Conservation (phyloP, 1,140 invertebrate genomes). For the Drosophila littoralis region DNA sequence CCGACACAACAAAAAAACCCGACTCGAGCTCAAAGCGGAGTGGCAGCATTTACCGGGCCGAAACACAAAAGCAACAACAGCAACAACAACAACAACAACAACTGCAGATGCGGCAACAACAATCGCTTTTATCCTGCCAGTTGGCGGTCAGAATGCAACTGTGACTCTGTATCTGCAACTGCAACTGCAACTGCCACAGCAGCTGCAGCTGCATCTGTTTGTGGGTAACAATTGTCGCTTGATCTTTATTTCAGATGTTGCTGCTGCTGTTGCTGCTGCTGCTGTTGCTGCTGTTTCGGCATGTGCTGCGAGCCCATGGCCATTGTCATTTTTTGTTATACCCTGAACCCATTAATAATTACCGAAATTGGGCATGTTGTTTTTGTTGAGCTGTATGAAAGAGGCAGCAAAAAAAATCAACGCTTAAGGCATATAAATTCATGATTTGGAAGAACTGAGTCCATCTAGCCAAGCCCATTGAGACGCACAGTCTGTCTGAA, state of each 20-base stretch:
- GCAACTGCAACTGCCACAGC: conserved; percentile 28
- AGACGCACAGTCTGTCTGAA: no score
- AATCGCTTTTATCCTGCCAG: conserved; percentile 69
- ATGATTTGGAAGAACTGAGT: no score
- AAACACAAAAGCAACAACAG: conserved; percentile 45
- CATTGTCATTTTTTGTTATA: conserved; percentile 36
- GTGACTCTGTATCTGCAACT: conserved; percentile 7
- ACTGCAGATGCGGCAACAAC: conserved; percentile 10
- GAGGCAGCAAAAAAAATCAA: no score
- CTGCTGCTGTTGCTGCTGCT: conserved; percentile 29
- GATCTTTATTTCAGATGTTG: conserved; percentile 54
- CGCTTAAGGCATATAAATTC: no score
- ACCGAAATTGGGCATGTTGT: no score
- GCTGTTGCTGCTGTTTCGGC: conserved; percentile 27
- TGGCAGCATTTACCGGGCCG: conserved; percentile 35
- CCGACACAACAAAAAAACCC: conserved; percentile 10
- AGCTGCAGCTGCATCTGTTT: conserved; percentile 61
- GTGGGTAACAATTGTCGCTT: conserved; percentile 61
- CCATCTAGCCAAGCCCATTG: no score
- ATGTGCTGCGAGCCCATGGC: conserved; percentile 15
- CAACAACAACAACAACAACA: conserved; percentile 43
- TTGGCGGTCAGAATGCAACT: conserved; percentile 62
- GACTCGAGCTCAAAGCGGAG: conserved; percentile 59
- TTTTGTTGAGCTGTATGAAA: no score
- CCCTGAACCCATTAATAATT: no score